Conservation (phyloP, 2,888 invertebrate species). For the Julus scanicus region DNA sequence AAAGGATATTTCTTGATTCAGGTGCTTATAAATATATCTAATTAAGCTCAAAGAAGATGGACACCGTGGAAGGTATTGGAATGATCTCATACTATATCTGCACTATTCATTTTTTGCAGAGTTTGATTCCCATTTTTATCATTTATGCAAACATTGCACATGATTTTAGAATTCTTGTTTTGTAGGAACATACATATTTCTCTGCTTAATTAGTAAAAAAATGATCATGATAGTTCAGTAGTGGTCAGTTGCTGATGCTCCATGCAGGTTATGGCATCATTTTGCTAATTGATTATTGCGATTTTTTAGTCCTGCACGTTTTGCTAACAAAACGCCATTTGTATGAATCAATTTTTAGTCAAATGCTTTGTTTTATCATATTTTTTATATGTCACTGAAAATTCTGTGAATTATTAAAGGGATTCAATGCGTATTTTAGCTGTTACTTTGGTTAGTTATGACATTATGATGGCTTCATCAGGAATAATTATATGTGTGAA, state of each 20-base stretch:
- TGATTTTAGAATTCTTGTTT: neutral
- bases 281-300: neutral
- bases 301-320: no score
- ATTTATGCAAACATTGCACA: neutral
- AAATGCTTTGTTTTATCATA: no score
- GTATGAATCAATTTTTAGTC: no score
- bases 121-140: neutral
- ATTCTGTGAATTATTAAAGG: no score
- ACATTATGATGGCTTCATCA: no score
- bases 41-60: neutral
- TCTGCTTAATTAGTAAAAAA: neutral
- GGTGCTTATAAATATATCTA: neutral
- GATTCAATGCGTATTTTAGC: no score
- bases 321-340: no score
- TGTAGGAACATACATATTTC: neutral
- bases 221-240: no score
- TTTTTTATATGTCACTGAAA: no score
- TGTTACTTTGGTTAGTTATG: no score
- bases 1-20: constrained; percentile 15
- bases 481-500: no score
- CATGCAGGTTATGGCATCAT: neutral
- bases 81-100: neutral
- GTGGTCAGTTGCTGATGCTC: no score
- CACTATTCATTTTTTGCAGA: neutral
- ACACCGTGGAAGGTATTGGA: neutral